Conservation (phyloP, 2,113 vertebrate genomes). For the Thermophis baileyi region DNA sequence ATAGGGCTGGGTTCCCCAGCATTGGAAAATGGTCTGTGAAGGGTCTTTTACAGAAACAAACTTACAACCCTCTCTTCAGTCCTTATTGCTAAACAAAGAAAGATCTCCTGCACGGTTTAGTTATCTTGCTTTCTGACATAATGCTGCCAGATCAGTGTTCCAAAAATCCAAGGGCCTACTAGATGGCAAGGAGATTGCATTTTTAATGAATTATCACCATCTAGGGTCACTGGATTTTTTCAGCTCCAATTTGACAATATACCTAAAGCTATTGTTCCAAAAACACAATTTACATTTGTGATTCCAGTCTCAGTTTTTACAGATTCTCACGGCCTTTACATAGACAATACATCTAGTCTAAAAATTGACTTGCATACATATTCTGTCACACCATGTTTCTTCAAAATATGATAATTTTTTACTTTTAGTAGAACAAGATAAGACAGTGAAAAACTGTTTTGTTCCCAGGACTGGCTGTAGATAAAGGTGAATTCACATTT, state of each 20-base stretch:
- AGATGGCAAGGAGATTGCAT: background rate
- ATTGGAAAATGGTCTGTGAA: background rate
- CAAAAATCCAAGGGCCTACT: background rate
- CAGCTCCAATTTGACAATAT: background rate
- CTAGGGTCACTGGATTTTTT: background rate
- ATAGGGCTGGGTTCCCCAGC: background rate
- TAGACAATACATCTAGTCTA: slow-evolving; percentile 39
- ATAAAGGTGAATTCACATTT: background rate
- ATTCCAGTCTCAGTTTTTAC: slow-evolving; percentile 24
- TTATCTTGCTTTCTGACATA: background rate
- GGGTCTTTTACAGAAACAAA: background rate
- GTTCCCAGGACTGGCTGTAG: background rate
- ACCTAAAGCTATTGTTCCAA: background rate
- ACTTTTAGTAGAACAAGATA: slow-evolving; percentile 21
- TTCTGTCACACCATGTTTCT: slow-evolving; percentile 34
- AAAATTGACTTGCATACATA: slow-evolving; percentile 32
- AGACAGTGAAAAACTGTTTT: background rate
- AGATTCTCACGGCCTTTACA: slow-evolving; percentile 12
- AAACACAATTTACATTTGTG: slow-evolving; percentile 33
- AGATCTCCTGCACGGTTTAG: background rate
- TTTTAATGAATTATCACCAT: background rate
- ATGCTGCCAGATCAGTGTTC: background rate
- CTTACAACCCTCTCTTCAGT: background rate
- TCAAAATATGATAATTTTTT: background rate
- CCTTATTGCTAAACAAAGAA: background rate